Percentiles rank a stretch among this genome's conserved stretches.
phyloP scores from a whole-genome alignment of 2,797 vertebrate species.

The Cephalopachus bancanus region DNA sequence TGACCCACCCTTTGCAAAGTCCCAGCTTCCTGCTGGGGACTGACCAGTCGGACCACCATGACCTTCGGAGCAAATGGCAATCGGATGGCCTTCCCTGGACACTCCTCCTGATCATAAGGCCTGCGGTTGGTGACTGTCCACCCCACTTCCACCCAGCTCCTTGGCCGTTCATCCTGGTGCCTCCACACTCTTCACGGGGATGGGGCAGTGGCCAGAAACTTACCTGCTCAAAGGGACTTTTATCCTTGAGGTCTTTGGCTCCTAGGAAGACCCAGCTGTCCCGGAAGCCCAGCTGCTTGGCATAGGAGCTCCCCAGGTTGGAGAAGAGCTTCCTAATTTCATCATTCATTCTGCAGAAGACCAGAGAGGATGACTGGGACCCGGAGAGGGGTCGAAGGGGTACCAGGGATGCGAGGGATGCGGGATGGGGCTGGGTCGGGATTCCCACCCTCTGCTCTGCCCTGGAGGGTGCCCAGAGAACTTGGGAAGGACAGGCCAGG shows the following conservation, averaged over 20 bases:
- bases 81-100: neutral
- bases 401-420: too few relatives aligned
- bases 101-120: too few relatives aligned
- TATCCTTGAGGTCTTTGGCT: conserved; percentile 85
- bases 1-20: neutral
- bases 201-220: neutral
- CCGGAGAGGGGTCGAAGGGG: accelerated
- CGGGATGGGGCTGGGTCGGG: too few relatives aligned
- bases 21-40: neutral
- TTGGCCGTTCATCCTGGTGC: neutral
- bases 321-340: conserved; percentile 88
- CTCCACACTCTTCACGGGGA: too few relatives aligned
- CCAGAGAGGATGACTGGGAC: neutral
- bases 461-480: neutral
- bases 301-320: conserved; percentile 91
- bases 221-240: conserved; percentile 94
- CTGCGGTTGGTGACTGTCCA: neutral
- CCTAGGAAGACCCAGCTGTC: conserved; percentile 96
- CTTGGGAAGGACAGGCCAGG: accelerated
- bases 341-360: conserved; percentile 91
- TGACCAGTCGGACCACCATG: neutral
- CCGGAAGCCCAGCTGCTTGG: conserved; percentile 88
- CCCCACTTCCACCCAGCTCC: too few relatives aligned
- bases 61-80: neutral
- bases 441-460: too few relatives aligned